A percentile compares a stretch with the other conserved stretches of the same genome.
These are phyloP conservation scores for Pomatorhinus ruficollis DNA, from an alignment of 2,113 vertebrate genomes.

Conservation along the genomic window DNA sequence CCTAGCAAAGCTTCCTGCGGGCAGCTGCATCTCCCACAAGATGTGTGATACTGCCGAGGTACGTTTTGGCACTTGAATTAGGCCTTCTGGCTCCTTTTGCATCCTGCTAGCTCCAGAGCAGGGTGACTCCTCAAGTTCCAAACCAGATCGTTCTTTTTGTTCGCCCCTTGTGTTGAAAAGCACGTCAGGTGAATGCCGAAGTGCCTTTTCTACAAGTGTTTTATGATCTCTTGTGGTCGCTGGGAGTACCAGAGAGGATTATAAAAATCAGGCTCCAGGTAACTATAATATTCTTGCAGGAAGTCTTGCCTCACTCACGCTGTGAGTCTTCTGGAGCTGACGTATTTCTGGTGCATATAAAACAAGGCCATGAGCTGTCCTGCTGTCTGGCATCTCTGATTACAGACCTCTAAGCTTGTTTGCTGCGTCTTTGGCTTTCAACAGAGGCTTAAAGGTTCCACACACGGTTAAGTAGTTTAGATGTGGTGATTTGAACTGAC, in stretches of 20 bases:
- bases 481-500: not conserved
- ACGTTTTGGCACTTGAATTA: not conserved
- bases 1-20: not conserved
- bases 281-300: not conserved
- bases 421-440: not conserved
- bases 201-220: not conserved
- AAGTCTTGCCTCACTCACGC: not conserved
- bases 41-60: not conserved
- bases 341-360: not conserved
- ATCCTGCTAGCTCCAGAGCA: not conserved
- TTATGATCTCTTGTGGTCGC: not conserved
- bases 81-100: not conserved
- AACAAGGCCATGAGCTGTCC: not conserved
- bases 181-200: not conserved
- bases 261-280: not conserved
- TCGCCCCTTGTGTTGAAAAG: not conserved
- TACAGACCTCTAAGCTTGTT: not conserved
- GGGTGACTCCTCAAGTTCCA: constrained; percentile 12
- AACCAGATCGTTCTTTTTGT: not conserved
- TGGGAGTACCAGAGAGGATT: not conserved
- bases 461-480: not conserved
- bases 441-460: not conserved
- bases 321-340: not conserved
- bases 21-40: not conserved
- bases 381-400: not conserved